Evolutionary conservation across 2,113 vertebrate genomes (phyloP).

Genomic region (Pituophis catenifer): DNA sequence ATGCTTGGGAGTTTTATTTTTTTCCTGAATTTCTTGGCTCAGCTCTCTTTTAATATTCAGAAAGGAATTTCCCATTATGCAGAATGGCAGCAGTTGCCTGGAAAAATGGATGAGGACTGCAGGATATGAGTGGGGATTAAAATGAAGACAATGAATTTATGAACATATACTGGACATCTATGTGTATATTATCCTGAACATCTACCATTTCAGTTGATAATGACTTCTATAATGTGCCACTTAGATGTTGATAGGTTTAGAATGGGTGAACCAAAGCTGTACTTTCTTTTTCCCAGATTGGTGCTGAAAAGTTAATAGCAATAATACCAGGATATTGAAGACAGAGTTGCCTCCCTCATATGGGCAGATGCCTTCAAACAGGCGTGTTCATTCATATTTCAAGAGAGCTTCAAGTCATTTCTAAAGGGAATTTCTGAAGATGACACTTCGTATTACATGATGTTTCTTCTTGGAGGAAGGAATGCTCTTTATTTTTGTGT

Average conservation of each 20-base stretch:
- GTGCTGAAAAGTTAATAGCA: not conserved
- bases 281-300: not conserved
- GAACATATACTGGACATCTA: not conserved
- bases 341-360: not conserved
- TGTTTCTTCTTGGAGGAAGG: not conserved
- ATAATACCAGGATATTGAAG: not conserved
- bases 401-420: not conserved
- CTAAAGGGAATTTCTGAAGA: not conserved
- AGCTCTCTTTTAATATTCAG: not conserved
- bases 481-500: not conserved
- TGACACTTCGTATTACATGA: not conserved
- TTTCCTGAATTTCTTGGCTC: not conserved
- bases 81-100: not conserved
- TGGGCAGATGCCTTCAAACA: not conserved
- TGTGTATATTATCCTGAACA: not conserved
- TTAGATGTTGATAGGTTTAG: not conserved
- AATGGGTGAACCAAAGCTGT: not conserved
- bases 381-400: not conserved
- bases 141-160: not conserved
- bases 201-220: not conserved
- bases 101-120: not conserved
- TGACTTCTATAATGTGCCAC: not conserved
- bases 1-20: not conserved
- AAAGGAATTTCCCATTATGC: not conserved
- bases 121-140: not conserved